Base-by-base conservation (phyloP, 2,888 invertebrate genomes). In the Tetheella fluctuosa region DNA sequence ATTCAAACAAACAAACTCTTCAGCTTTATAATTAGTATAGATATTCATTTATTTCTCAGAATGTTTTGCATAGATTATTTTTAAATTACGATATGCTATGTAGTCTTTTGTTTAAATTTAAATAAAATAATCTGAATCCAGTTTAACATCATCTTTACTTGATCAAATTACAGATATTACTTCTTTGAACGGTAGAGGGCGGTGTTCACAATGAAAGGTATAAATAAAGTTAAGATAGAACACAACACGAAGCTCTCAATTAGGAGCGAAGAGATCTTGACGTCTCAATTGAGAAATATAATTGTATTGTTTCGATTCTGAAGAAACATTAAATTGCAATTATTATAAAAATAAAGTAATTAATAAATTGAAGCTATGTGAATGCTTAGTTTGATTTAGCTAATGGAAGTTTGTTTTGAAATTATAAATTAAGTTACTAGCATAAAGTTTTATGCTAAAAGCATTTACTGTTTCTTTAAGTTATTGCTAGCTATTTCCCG, bases 201-300 rank as follows among this genome's bases (percentile, higher is more conserved):
- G 58, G 58, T 54, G 42, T 17, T 30, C 20, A 23, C 13, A 6
- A n/a, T n/a, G 7, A 39, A 39, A 34, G 34, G 57, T 23, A 56
- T 62, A 63, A 67, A 63, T 48, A 57, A 42, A 25, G 59, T 64
- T 70, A 69, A 65, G 70, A n/a, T n/a, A n/a, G 71, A 69, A 70
- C 68, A 72, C 73, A 71, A 59, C n/a, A n/a, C 60, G 63, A 76
- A 78, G 72, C 67, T 75, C 79, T 79, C 79, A 81, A 81, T 81
- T 82, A 79, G 78, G 60, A 60, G 20, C 34, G 25, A 34, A 34
- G 13, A 54, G 58, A 60, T 60, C 64, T 74, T 75, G 76, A 79
- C 76, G 74, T 66, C 77, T 81, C 70, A 78, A 80, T 80, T 58
- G 52, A 53, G 55, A 54, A 42, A 55, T 30, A 12, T 54, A 62